Conservation (phyloP, 2,888 invertebrate species). For the Heliconius sara region DNA sequence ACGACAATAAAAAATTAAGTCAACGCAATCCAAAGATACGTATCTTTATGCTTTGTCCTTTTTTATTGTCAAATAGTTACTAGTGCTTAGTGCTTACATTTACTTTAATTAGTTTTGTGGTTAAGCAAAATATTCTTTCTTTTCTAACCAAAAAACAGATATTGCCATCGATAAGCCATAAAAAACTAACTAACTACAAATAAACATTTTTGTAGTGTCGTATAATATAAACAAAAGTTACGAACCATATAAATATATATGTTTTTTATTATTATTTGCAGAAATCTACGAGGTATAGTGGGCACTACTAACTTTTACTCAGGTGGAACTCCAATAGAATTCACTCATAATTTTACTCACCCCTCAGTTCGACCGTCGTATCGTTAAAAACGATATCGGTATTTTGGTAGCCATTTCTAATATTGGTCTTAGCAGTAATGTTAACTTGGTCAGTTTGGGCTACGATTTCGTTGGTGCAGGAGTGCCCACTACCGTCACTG, state of each 20-base stretch:
- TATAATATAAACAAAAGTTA: no score
- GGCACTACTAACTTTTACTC: slow-evolving; percentile 58
- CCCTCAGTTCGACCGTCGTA: slow-evolving; percentile 56
- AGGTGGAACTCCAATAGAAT: slow-evolving; percentile 55
- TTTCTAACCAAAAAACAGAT: no score
- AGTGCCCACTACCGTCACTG: slow-evolving; percentile 51
- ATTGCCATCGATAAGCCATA: not conserved
- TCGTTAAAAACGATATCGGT: slow-evolving; percentile 57
- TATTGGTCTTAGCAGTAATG: slow-evolving; percentile 45
- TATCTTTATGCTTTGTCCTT: no score
- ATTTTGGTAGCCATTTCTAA: slow-evolving; percentile 50
- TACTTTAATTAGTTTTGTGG: no score
- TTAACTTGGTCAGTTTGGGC: slow-evolving; percentile 40
- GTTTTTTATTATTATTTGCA: not conserved
- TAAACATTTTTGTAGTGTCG: no score
- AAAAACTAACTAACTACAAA: not conserved
- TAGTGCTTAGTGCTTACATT: no score
- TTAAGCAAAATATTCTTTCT: no score
- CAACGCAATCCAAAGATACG: not conserved
- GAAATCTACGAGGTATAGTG: slow-evolving; percentile 17
- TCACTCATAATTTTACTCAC: slow-evolving; percentile 65
- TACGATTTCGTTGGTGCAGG: slow-evolving; percentile 49
- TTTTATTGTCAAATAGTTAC: no score
- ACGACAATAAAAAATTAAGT: not conserved
- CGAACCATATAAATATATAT: no score